Evolutionary conservation across 2,888 invertebrate species (phyloP).

Genomic region (Zaprionus obscuricornis): DNA sequence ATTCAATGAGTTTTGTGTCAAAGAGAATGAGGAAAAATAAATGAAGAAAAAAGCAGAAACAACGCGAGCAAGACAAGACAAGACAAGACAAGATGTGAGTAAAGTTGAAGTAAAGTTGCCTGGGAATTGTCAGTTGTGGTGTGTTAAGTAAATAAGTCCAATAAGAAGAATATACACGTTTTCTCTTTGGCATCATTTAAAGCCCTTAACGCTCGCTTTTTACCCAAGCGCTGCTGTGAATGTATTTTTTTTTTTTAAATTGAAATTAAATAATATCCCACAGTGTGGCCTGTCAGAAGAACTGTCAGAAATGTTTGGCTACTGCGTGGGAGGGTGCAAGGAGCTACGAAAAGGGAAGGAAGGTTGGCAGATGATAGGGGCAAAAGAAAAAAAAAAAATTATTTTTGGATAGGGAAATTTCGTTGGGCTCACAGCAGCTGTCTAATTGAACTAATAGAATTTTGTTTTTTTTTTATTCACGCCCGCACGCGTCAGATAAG

Average conservation of each 20-base stretch:
- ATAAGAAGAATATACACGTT: slow-evolving; percentile 12
- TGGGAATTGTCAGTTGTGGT: slow-evolving; percentile 42
- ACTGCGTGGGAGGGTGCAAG: too few species aligned
- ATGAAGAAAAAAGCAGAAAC: too few species aligned
- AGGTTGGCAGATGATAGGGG: too few species aligned
- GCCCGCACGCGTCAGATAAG: slow-evolving; percentile 59
- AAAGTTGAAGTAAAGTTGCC: slow-evolving; percentile 8
- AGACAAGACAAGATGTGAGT: too few species aligned
- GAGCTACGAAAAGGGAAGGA: too few species aligned
- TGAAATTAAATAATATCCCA: slow-evolving; percentile 41
- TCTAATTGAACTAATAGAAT: slow-evolving; percentile 71
- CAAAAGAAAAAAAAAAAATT: too few species aligned
- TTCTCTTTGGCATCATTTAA: slow-evolving; percentile 18
- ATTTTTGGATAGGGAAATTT: not conserved
- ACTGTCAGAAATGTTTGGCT: too few species aligned
- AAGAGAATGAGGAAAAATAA: too few species aligned
- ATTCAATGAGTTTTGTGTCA: slow-evolving; percentile 24
- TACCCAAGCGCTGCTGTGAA: too few species aligned
- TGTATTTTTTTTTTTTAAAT: slow-evolving; percentile 18
- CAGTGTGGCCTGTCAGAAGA: slow-evolving; percentile 5
- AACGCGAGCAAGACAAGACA: too few species aligned
- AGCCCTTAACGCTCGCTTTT: slow-evolving; percentile 9
- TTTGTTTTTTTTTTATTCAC: slow-evolving; percentile 46
- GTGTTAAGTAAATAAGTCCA: slow-evolving; percentile 16
- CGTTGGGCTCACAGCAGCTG: slow-evolving; percentile 26